phyloP scores from a whole-genome alignment of 2,113 vertebrate species.

The Polypterus senegalus region DNA sequence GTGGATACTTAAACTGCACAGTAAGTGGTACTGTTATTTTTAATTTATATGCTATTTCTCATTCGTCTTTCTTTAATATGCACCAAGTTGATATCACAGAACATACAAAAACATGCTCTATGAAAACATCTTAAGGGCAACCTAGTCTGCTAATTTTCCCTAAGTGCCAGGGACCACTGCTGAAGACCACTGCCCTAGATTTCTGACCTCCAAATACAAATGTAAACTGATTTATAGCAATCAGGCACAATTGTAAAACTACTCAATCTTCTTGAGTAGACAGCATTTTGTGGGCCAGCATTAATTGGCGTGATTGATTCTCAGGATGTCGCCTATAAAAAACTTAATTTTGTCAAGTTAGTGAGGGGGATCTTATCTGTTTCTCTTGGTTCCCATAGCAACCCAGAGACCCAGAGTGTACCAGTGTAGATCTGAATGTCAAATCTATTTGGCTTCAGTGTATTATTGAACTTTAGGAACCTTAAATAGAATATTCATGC shows the following conservation, averaged over 20 bases:
- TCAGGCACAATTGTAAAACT: not conserved
- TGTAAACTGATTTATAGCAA: not conserved
- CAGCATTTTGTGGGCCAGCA: not conserved
- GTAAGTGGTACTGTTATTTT: no score
- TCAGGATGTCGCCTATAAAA: not conserved
- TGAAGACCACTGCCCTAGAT: not conserved
- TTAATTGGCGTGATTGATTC: not conserved
- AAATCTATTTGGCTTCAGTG: no score
- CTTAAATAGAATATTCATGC: no score
- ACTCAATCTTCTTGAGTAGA: not conserved
- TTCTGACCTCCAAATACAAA: not conserved
- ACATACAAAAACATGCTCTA: no score
- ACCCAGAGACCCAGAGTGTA: not conserved
- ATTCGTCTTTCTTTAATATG: no score
- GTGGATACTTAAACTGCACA: no score
- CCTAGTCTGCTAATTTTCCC: not conserved
- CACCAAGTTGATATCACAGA: no score
- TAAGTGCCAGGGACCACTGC: not conserved
- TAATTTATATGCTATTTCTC: no score
- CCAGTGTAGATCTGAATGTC: no score
- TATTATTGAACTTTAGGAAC: no score
- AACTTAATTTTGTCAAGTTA: constrained; percentile 1
- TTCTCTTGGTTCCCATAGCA: constrained; percentile 1
- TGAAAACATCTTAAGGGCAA: no score
- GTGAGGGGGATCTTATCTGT: not conserved